Base-by-base conservation (phyloP, 2,113 vertebrate species). In the Mus pahari region DNA sequence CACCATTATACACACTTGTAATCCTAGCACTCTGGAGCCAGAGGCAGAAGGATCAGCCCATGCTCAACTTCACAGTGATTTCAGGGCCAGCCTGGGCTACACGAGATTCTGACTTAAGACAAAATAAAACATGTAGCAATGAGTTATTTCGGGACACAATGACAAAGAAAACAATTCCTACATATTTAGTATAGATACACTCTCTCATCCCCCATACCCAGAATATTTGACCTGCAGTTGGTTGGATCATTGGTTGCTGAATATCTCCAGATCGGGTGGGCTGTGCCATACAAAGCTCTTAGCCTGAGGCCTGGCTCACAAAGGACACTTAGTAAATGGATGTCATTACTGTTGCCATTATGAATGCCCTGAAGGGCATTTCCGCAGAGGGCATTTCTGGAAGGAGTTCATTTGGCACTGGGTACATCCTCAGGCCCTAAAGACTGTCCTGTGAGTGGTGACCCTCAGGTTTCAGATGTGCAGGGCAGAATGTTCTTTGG, bases 331-430 rank as follows among this genome's bases (percentile, higher is more conserved):
- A 81, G 84, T 33, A 42, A 58, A 45, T n/a, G 53, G 28, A 5
- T 24, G 53, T 36, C 86, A 9, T 55, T 36, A 70, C 13, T 33
- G 42, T 17, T 71, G 31, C 24, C 45, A 17, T 58, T 83, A 50
- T 39, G 7, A 86, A 50, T 53, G 45, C 4, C 71, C 33, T 5
- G 55, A 82, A 53, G 10, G 9, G 24, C 36, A 31, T 64, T 87
- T 86, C 87, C 93, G 64, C 13, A 74, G 87, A 94, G 91, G 81
- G 42, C 55, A 60, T 82, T 86, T 91, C 83, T 45, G 83, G 58
- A 77, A 86, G 89, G 62, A 42, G 70, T 42, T 73, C 84, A 7
- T 36, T 12, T 10, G 64, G 82, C 45, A 36, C 39, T 7, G 31
- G 68, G 39, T 12, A 22, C 1, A 1, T 78, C 55, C 73, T 60